Base-by-base conservation (phyloP, 2,797 vertebrate species). In the Gorsachius magnificus region DNA sequence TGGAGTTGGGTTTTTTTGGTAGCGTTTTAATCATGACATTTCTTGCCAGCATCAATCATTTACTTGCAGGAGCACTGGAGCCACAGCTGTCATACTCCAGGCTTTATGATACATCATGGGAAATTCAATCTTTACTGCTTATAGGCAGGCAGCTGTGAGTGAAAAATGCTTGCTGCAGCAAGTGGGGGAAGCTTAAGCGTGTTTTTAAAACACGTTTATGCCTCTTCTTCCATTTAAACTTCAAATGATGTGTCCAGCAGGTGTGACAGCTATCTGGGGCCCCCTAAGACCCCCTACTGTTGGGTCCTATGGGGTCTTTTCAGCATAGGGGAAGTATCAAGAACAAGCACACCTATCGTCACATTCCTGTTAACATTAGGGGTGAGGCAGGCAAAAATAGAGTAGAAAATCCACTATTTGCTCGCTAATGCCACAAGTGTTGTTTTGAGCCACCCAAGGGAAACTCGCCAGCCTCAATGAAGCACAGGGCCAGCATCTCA, bases 51-150 rank as follows among this genome's bases (percentile, higher is more conserved):
- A 89, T 83, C 85, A 66, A 51, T 94, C 94, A 87, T 21, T 63
- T 35, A 5, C 56, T 69, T 85, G 54, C 45, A 72, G 46, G 45
- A 95, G 64, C 54, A 26, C 51, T 41, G 86, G 71, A 95, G 83
- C 71, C 90, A 45, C 91, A 82, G 91, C 88, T 96, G 95, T 89
- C 86, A 92, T n/a, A 87, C 65, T 94, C 56, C 72, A 91, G 57
- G 71, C 83, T 96, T 93, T 92, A 69, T 78, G 75, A 90, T 54
- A 63, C 65, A 89, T 93, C 60, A 83, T 19, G 33, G 72, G 72
- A 66, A 94, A 94, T 66, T 45, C 48, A 85, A 83, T 75, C 81
- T 92, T 81, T 46, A 29, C 78, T 78, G 91, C 72, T 93, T 64
- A 36, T 26, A 89, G 87, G 60, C 87, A 93, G 61, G 61, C 75